A percentile compares a stretch with the other conserved stretches of the same genome.
Evolutionary conservation across 2,888 invertebrate genomes (phyloP).

Genomic region (Antitype chi): DNA sequence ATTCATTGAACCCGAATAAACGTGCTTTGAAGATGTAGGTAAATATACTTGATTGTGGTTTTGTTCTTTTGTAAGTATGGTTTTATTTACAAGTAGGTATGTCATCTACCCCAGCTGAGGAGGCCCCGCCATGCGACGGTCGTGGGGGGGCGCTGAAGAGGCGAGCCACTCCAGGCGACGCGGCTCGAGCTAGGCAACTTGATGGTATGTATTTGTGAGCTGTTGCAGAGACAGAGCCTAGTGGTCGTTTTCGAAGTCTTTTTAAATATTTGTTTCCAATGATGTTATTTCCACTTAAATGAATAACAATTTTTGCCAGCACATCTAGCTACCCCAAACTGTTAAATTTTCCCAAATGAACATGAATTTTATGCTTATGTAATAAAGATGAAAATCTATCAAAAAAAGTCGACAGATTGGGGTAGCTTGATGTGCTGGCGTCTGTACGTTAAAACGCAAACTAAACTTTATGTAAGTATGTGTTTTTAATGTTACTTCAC

Average conservation of each 20-base stretch:
- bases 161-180: neutral
- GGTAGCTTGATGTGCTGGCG: no score
- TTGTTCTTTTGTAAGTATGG: neutral
- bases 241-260: neutral
- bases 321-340: no score
- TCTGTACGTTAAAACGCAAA: no score
- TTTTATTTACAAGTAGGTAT: slow-evolving; percentile 11
- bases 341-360: no score
- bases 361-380: no score
- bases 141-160: neutral
- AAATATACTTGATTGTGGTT: neutral
- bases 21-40: no score
- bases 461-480: neutral
- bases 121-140: neutral
- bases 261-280: neutral
- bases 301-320: neutral
- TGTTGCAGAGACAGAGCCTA: neutral
- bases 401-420: no score
- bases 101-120: slow-evolving; percentile 1
- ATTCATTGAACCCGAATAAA: no score
- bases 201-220: slow-evolving; percentile 3
- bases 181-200: neutral
- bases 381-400: no score
- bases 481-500: neutral
- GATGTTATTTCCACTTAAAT: neutral